Percentiles rank a stretch among this genome's conserved stretches.
These are phyloP conservation scores for Xiphias gladius DNA, from an alignment of 2,113 vertebrate species.

Conservation along the genomic window DNA sequence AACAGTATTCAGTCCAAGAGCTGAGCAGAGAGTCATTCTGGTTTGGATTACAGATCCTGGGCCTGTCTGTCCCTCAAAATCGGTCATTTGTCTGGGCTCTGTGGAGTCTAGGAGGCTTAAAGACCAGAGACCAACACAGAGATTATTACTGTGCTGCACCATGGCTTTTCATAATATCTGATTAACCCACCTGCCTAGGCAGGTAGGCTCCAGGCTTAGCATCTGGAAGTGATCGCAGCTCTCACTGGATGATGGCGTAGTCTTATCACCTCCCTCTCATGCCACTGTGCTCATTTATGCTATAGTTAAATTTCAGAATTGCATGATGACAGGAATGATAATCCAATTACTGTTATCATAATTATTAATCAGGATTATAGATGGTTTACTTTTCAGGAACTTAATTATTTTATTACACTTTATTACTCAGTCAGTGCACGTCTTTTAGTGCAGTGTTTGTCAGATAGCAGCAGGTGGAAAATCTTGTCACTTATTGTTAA, in stretches of 20 bases:
- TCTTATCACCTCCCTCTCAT: constrained; percentile 17
- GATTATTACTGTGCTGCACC: constrained; percentile 46
- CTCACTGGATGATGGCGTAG: constrained; percentile 18
- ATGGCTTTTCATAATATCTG: constrained; percentile 51
- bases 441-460: neutral
- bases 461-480: neutral
- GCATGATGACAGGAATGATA: constrained; percentile 4
- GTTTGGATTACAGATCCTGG: constrained; percentile 50
- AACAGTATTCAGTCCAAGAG: constrained; percentile 41
- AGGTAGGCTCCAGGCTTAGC: constrained; percentile 33
- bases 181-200: constrained; percentile 52
- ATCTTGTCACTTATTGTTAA: neutral
- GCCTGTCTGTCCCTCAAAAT: constrained; percentile 9
- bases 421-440: neutral
- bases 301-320: neutral
- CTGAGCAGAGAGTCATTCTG: constrained; percentile 3
- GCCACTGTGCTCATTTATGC: neutral
- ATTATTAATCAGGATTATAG: constrained; percentile 6
- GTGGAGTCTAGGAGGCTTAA: constrained; percentile 33
- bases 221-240: constrained; percentile 52
- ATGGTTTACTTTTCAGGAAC: neutral
- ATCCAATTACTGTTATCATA: neutral
- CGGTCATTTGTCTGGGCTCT: constrained; percentile 26
- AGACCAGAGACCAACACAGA: constrained; percentile 32
- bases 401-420: neutral